These are phyloP conservation scores for Drosophila aldrichi DNA, from an alignment of 2,888 invertebrate genomes.

Conservation along the genomic window DNA sequence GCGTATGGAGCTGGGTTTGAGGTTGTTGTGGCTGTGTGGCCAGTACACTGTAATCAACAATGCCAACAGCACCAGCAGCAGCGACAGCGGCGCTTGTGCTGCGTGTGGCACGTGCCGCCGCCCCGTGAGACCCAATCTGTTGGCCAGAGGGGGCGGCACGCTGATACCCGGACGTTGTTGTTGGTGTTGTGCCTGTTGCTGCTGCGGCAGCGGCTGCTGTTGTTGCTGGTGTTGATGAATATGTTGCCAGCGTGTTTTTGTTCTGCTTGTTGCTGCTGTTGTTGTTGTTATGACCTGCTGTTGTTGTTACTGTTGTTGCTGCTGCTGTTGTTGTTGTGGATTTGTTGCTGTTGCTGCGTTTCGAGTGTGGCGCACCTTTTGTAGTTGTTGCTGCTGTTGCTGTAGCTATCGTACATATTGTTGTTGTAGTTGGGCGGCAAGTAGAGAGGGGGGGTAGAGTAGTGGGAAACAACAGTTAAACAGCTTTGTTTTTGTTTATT, in stretches of 20 bases:
- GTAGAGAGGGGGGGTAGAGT: constrained; percentile 71
- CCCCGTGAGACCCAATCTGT: constrained; percentile 73
- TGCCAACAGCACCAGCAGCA: constrained; percentile 53
- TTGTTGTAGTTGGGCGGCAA: constrained; percentile 46
- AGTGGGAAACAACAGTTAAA: constrained; percentile 79
- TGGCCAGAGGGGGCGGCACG: constrained; percentile 75
- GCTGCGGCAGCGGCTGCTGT: constrained; percentile 22
- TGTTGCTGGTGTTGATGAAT: constrained; percentile 46
- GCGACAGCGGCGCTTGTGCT: constrained; percentile 55
- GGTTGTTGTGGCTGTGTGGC: constrained; percentile 32
- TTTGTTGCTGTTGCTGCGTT: constrained; percentile 45
- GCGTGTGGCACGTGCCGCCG: constrained; percentile 81
- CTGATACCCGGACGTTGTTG: constrained; percentile 83
- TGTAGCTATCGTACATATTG: constrained; percentile 33
- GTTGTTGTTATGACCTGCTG: constrained; percentile 35
- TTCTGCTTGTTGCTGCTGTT: constrained; percentile 54
- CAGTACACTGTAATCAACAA: constrained; percentile 70
- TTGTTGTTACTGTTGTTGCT: constrained; percentile 32
- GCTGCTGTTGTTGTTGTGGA: constrained; percentile 18
- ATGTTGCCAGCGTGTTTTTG: constrained; percentile 61
- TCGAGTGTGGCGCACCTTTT: constrained; percentile 38
- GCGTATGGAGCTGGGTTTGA: not conserved
- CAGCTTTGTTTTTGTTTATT: constrained; percentile 55
- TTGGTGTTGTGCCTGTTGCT: constrained; percentile 62
- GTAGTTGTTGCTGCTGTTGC: constrained; percentile 31